Base-by-base conservation (phyloP, 2,888 invertebrate species). In the Idaea aversata region DNA sequence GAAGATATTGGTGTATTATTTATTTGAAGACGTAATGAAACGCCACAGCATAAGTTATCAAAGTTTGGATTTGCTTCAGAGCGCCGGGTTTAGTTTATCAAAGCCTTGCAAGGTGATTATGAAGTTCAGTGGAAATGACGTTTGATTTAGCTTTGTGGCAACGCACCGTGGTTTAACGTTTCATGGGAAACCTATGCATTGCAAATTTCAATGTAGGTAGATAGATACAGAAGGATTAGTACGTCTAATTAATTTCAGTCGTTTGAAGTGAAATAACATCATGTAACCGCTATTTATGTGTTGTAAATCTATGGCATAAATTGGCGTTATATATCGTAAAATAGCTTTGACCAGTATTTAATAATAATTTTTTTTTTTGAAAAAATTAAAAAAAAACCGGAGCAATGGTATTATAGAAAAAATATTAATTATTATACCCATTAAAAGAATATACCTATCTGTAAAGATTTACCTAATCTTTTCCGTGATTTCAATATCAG, bases 71-170 rank as follows among this genome's bases (percentile, higher is more conserved):
- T 47, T 47, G 47, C 47, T 47, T 47, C 47, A 47, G 47, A 47
- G 10, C 10, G 0, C 74, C 75, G 77, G 72, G 77, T 78, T 84
- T 77, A 75, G 81, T 82, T 82, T 82, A 80, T 87, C 86, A 87
- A 88, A 87, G 85, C 83, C 81, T 76, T 77, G 78, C 76, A 70
- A 75, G 78, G 83, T 84, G 84, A 84, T 87, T 86, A 87, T 83
- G 84, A 82, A 82, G 79, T 86, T 82, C 80, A 76, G 76, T 84
- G 84, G 78, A 76, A 86, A 84, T 86, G 84, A 85, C 86, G 81
- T 85, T 85, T 87, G 87, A 88, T 86, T 85, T 83, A 83, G 83
- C 85, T 86, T 83, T 86, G 86, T 78, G 75, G 75, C 72, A 74
- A 72, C 61, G 16, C 59, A 59, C 59, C 59, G 59, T 7, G n/a